Conservation (phyloP, 2,888 invertebrate species). For the Pheosia tremula region DNA sequence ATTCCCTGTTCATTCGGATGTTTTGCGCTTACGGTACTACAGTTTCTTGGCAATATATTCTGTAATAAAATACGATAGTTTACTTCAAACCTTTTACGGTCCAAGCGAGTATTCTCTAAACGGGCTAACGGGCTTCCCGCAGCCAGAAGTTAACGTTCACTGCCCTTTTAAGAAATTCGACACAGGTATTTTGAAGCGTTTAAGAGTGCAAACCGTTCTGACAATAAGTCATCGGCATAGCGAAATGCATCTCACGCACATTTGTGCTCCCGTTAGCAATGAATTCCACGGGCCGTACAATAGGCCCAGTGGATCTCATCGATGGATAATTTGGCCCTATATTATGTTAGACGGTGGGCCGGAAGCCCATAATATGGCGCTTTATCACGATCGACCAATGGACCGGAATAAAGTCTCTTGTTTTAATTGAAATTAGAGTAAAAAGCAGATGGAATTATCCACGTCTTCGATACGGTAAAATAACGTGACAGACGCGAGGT, state of each 20-base stretch:
- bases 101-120: constrained; percentile 14
- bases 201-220: constrained; percentile 19
- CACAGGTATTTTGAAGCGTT: constrained; percentile 20
- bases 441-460: constrained; percentile 60
- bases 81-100: constrained; percentile 25
- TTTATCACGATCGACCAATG: constrained; percentile 49
- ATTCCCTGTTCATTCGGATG: constrained; percentile 23
- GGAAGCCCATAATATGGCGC: constrained; percentile 52
- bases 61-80: constrained; percentile 30
- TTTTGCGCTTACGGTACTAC: constrained; percentile 27
- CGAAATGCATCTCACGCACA: constrained; percentile 67
- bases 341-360: constrained; percentile 63
- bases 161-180: constrained; percentile 20
- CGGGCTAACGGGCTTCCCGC: constrained; percentile 18
- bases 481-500: constrained; percentile 35
- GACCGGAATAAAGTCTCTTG: constrained; percentile 61
- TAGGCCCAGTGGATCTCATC: constrained; percentile 56
- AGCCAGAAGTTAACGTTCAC: constrained; percentile 21
- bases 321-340: constrained; percentile 68
- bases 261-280: constrained; percentile 67
- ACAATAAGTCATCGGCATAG: constrained; percentile 48
- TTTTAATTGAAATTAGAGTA: constrained; percentile 62
- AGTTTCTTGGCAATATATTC: constrained; percentile 30
- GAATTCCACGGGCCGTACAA: constrained; percentile 69
- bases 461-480: constrained; percentile 44